Conservation (phyloP, 2,888 invertebrate genomes). For the Chrysomela aeneicollis region DNA sequence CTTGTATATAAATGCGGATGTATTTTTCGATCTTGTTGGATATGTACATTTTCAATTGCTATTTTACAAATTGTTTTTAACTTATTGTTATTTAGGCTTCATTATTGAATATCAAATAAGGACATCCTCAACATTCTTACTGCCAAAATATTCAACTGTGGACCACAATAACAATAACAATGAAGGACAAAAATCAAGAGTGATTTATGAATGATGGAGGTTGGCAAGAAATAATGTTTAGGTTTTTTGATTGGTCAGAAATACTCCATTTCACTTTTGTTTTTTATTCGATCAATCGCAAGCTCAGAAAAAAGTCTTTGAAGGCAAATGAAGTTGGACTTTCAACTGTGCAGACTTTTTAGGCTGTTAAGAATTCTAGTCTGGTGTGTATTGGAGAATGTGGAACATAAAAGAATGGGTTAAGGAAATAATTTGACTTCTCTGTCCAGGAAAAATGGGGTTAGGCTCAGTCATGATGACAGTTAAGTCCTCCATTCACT, state of each 20-base stretch:
- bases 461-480: not conserved
- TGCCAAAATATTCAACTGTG: slow-evolving; percentile 44
- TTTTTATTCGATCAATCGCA: not conserved
- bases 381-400: slow-evolving; percentile 52
- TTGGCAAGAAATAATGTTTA: slow-evolving; percentile 8
- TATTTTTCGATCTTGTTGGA: slow-evolving; percentile 47
- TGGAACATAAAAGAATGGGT: slow-evolving; percentile 36
- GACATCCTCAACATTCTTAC: slow-evolving; percentile 30
- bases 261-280: not conserved
- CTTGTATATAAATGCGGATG: slow-evolving; percentile 42
- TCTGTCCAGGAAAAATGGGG: not conserved
- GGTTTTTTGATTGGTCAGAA: slow-evolving; percentile 22
- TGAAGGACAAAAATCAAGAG: not conserved
- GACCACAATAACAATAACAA: slow-evolving; percentile 44
- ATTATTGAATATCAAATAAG: slow-evolving; percentile 28
- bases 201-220: not conserved
- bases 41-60: slow-evolving; percentile 43
- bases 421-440: slow-evolving; percentile 16
- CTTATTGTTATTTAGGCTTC: slow-evolving; percentile 35
- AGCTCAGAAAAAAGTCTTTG: not conserved
- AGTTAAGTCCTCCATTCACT: not conserved
- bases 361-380: slow-evolving; percentile 61
- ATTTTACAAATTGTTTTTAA: slow-evolving; percentile 37
- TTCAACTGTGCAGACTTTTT: not conserved
- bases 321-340: not conserved